A percentile compares a stretch with the other conserved stretches of the same genome.
Evolutionary conservation across 2,113 vertebrate species (phyloP).

Genomic region (Thunnus thynnus): DNA sequence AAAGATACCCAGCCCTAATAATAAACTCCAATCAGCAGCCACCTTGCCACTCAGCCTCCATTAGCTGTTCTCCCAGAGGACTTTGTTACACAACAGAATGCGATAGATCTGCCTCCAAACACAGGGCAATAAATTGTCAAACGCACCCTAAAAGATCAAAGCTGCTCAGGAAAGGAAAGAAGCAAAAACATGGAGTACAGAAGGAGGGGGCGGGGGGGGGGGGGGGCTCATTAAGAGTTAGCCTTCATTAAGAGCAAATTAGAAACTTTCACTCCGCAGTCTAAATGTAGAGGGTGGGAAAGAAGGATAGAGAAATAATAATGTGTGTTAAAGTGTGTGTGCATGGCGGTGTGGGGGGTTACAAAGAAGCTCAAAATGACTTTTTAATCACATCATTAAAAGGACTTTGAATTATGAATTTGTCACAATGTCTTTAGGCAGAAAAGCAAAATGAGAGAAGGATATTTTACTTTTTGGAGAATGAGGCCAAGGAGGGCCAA

Average conservation of each 20-base stretch:
- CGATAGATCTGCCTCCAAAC: slow-evolving; percentile 35
- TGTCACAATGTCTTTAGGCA: slow-evolving; percentile 73
- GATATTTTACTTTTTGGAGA: slow-evolving; percentile 26
- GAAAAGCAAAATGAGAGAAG: slow-evolving; percentile 51
- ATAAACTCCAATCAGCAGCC: slow-evolving; percentile 23
- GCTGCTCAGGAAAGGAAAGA: slow-evolving; percentile 47
- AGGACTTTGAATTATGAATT: slow-evolving; percentile 81
- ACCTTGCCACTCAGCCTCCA: slow-evolving; percentile 32
- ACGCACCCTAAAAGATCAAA: slow-evolving; percentile 68
- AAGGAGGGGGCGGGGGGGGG: slow-evolving; percentile 23
- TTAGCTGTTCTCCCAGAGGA: slow-evolving; percentile 31
- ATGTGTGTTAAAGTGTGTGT: slow-evolving; percentile 12
- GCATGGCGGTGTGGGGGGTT: slow-evolving; percentile 21
- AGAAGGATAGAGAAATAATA: slow-evolving; percentile 12
- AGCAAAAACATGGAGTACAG: slow-evolving; percentile 31
- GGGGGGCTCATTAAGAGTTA: slow-evolving; percentile 67
- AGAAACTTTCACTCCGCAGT: slow-evolving; percentile 61
- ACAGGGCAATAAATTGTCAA: slow-evolving; percentile 64
- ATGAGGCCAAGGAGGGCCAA: slow-evolving; percentile 13
- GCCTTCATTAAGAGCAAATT: slow-evolving; percentile 76
- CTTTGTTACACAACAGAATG: slow-evolving; percentile 28
- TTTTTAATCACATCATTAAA: slow-evolving; percentile 85
- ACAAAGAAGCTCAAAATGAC: slow-evolving; percentile 72
- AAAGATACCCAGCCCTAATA: slow-evolving; percentile 9
- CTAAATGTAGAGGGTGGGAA: slow-evolving; percentile 49